Evolutionary conservation across 1,140 invertebrate genomes (phyloP).

Genomic region (Saccostrea echinata): DNA sequence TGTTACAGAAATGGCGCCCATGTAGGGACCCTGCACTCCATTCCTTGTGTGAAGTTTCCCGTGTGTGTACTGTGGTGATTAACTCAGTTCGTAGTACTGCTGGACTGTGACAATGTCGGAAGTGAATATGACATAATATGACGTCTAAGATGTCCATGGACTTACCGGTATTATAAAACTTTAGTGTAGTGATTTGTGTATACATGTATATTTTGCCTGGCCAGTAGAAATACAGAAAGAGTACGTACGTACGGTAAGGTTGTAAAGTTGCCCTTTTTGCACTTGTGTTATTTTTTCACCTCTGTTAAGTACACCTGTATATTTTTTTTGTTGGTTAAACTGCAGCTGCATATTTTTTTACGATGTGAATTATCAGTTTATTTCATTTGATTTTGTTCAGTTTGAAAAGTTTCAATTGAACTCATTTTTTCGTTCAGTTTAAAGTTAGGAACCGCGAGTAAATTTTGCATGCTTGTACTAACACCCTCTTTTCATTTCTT

Average conservation of each 20-base stretch:
- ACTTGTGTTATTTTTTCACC: not conserved
- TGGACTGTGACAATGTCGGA: not conserved
- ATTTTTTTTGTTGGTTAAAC: not conserved
- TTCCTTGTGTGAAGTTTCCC: not conserved
- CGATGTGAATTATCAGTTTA: not conserved
- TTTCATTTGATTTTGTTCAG: not conserved
- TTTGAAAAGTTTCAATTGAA: not conserved
- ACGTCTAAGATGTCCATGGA: not conserved
- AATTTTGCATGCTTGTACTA: not conserved
- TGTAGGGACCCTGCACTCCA: conserved; percentile 3
- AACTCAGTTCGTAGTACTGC: not conserved
- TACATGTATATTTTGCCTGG: too few relatives aligned
- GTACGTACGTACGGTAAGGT: conserved; percentile 11
- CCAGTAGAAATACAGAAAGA: not conserved
- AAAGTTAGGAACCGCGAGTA: not conserved
- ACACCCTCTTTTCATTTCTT: not conserved
- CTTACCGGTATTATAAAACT: too few relatives aligned
- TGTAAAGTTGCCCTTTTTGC: not conserved
- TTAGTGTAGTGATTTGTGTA: too few relatives aligned
- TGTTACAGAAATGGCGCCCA: conserved; percentile 10
- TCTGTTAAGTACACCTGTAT: not conserved
- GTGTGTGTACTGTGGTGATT: too few relatives aligned
- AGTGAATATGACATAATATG: not conserved
- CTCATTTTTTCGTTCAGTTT: not conserved
- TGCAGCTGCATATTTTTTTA: not conserved